phyloP scores from a whole-genome alignment of 2,797 vertebrate species.

The Phrynocephalus forsythii region DNA sequence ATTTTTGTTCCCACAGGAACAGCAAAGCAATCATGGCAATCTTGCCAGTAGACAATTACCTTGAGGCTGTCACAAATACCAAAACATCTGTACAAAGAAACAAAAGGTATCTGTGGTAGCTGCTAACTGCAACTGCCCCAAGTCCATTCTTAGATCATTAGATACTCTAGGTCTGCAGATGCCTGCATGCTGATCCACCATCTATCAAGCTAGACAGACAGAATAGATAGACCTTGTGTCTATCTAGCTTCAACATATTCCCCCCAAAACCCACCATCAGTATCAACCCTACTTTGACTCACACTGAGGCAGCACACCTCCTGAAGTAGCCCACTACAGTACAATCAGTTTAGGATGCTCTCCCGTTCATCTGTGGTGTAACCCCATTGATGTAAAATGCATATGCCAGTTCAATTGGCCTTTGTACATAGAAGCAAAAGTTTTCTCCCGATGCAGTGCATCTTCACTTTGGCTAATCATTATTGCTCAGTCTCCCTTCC shows the following conservation, averaged over 20 bases:
- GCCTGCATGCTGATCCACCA: conserved; percentile 42
- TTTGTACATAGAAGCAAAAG: too few species aligned
- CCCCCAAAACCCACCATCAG: neutral
- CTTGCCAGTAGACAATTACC: conserved; percentile 52
- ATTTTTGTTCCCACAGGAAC: conserved; percentile 74
- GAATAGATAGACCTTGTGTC: neutral
- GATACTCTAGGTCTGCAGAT: conserved; percentile 41
- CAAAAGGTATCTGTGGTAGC: neutral
- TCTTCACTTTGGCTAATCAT: neutral
- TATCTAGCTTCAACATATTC: neutral
- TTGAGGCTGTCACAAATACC: conserved; percentile 42
- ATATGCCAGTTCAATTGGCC: too few species aligned
- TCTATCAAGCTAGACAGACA: conserved; percentile 25
- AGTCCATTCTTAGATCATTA: neutral
- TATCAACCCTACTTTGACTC: too few species aligned
- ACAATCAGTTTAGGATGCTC: too few species aligned
- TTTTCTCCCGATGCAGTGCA: neutral
- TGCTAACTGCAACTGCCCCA: neutral
- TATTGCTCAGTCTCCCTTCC: neutral
- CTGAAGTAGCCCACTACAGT: too few species aligned
- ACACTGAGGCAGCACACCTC: too few species aligned
- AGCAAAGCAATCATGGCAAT: conserved; percentile 64
- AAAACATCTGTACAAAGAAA: neutral
- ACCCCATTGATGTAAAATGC: too few species aligned
- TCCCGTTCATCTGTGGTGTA: too few species aligned